Evolutionary conservation across 2,888 invertebrate species (phyloP).

Genomic region (Argyresthia albistria): DNA sequence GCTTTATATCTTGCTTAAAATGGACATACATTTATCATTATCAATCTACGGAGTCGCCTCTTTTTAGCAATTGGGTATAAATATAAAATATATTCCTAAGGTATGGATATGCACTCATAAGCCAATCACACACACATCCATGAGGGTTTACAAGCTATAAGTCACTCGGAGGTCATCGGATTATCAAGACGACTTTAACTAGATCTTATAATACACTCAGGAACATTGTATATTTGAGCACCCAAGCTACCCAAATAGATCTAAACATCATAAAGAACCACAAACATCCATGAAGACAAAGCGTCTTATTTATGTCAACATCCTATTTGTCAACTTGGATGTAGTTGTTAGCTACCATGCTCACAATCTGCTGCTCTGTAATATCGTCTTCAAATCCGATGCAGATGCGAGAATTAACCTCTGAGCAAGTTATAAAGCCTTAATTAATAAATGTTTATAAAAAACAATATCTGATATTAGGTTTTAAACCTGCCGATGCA

Average conservation of each 20-base stretch:
- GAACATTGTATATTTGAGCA: too few relatives aligned
- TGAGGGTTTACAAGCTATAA: conserved; percentile 9
- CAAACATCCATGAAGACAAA: too few relatives aligned
- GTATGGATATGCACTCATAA: conserved; percentile 26
- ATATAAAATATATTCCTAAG: conserved; percentile 2
- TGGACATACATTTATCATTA: conserved; percentile 47
- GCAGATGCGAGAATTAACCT: conserved; percentile 47
- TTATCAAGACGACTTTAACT: not conserved
- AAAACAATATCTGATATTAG: conserved; percentile 7
- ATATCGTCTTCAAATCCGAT: conserved; percentile 9
- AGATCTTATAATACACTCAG: too few relatives aligned
- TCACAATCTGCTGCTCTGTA: too few relatives aligned
- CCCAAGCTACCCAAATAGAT: too few relatives aligned
- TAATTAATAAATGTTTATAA: not conserved
- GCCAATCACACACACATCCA: conserved; percentile 24
- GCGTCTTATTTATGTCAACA: too few relatives aligned
- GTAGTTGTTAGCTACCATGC: conserved; percentile 14
- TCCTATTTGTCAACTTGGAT: too few relatives aligned
- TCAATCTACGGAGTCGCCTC: conserved; percentile 56
- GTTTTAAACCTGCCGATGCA: conserved; percentile 23
- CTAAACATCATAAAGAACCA: too few relatives aligned
- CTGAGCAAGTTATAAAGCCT: conserved; percentile 21
- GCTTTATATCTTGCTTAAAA: conserved; percentile 68
- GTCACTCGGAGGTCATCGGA: conserved; percentile 31
- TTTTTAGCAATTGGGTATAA: conserved; percentile 29